Evolutionary conservation across 2,113 vertebrate genomes (phyloP), one percentile per base, ranked within the genome.

Genomic region (Hippopotamus amphibius): DNA sequence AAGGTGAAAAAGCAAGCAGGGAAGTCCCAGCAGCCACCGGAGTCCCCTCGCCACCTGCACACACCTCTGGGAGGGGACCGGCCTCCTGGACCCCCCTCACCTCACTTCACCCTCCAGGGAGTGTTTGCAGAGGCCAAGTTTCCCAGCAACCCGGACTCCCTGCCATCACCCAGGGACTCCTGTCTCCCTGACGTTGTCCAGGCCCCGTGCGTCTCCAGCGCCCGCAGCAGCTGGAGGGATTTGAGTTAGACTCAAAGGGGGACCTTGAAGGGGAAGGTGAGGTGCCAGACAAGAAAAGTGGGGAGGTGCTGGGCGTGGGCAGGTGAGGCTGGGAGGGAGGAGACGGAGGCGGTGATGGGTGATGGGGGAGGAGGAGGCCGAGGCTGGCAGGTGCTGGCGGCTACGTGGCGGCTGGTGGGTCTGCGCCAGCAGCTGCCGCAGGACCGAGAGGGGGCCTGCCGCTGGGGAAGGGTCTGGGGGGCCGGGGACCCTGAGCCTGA

Each of bases 391-490:
- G 74, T 72, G 80, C 77, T 84, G 33, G 0, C 6, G 66, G 71
- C 50, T 5, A 41, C 46, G 43, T 4, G 6, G 89, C 3, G 4
- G 30, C 81, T 21, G 37, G 8, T 1, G 13, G 88, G 84, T n/a
- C 59, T 0, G 6, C 28, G 96, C 82, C 89, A 90, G 92, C 50
- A 3, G 74, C 65, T 85, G 90, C 94, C 17, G 76, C 96, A 96
- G 91, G 92, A 37, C 37, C 37, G 37, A 37, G 37, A 37, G 37
- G 37, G 37, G 37, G 37, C 37, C 37, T 37, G 98, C 95, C 82
- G 63, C 98, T 7, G 41, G 74, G 98, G 97, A 98, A 95, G 96
- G 98, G 98, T 97, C 94, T 97, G 98, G 98, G 87, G 95, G 19
- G 26, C 30, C 5, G 3, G 48, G 46, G 53, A 98, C 97, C 96